Base-by-base conservation (phyloP, 2,888 invertebrate genomes). In the Melinaea marsaeus region DNA sequence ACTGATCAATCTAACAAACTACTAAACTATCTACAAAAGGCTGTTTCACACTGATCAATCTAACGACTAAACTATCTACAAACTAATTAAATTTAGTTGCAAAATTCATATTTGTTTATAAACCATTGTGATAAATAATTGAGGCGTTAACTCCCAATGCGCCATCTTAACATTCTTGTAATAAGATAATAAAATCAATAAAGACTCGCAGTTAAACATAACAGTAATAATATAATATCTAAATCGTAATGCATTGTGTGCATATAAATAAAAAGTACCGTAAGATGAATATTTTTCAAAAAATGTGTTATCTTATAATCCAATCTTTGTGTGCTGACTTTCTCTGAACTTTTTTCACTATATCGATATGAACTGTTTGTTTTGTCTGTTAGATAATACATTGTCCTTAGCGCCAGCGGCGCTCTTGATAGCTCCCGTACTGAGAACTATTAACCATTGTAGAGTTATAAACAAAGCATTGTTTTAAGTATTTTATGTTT, bases 381-480 rank as follows among this genome's bases (percentile, higher is more conserved):
- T 80, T 80, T 77, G 78, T 80, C 80, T 79, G 68, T 78, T 68
- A 80, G 83, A 82, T 87, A 83, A 85, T 86, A 83, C 85, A 84
- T 85, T 86, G 86, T 86, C 72, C 72, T 64, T 62, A 86, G 83
- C 81, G 82, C 82, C 85, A 82, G 80, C 84, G 84, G 84, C 84
- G 76, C 74, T 69, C 37, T 22, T 60, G 57, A 75, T 74, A 75
- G 81, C 85, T 84, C 75, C 80, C 79, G 83, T 81, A 78, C 79
- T 78, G 66, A 68, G 73, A 80, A 80, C 65, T 74, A 76, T 77
- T 75, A 75, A 62, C 72, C 70, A 75, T 77, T 79, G 78, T 77
- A 76, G 69, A 62, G 69, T 57, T 64, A 65, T 70, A 57, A 35
- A 64, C 68, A 75, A 74, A 67, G 63, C 68, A 75, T 75, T 73